Evolutionary conservation across 2,888 invertebrate species (phyloP).

Genomic region (Phalangium opilio): DNA sequence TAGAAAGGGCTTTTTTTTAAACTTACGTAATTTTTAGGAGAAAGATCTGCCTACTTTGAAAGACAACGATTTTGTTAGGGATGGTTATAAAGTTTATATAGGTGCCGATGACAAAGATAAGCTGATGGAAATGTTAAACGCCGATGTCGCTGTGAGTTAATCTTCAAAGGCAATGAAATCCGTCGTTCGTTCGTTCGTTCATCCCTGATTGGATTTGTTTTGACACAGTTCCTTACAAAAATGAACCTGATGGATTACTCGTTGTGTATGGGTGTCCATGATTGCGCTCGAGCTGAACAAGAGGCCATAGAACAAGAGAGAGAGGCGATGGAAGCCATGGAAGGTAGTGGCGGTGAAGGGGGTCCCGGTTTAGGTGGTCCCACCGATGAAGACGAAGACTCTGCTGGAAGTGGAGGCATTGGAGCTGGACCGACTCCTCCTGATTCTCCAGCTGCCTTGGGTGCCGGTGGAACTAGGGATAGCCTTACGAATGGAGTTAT

Average conservation of each 20-base stretch:
- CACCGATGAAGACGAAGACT: conserved; percentile 21
- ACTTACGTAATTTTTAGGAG: conserved; percentile 40
- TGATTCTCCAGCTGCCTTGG: conserved; percentile 53
- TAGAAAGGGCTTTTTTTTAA: background rate
- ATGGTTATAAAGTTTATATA: conserved; percentile 78
- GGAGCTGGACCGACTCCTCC: conserved; percentile 57
- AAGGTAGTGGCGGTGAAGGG: conserved; percentile 9
- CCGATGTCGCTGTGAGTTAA: conserved; percentile 69
- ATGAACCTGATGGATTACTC: conserved; percentile 99
- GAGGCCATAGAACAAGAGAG: conserved; percentile 54
- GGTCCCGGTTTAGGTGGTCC: conserved; percentile 7
- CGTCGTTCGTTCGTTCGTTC: no score
- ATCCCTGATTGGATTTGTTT: no score
- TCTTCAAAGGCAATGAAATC: no score
- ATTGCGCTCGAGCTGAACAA: conserved; percentile 50
- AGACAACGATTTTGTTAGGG: conserved; percentile 97
- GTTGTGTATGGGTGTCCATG: conserved; percentile 85
- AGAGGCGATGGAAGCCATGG: conserved; percentile 38
- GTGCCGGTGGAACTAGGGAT: conserved; percentile 21
- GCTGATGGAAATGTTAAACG: conserved; percentile 73
- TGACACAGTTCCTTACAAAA: conserved; percentile 61
- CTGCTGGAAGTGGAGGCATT: conserved; percentile 16
- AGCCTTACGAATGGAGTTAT: conserved; percentile 11
- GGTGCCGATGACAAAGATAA: conserved; percentile 84
- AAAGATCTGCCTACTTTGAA: conserved; percentile 93